These are phyloP conservation scores for Gryllus bimaculatus DNA, from an alignment of 1,140 invertebrate genomes.

Conservation along the genomic window DNA sequence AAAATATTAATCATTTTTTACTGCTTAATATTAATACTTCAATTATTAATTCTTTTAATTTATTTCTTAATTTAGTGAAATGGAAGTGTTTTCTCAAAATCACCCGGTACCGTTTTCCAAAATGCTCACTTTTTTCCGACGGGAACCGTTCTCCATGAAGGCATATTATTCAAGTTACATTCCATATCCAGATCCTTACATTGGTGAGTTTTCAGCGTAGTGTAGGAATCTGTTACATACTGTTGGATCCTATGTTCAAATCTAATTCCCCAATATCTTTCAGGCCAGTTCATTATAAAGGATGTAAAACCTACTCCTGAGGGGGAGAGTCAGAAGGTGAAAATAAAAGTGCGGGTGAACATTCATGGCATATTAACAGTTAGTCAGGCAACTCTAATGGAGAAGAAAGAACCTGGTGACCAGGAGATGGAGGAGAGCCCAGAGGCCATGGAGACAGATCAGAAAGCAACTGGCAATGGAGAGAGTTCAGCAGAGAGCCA, in stretches of 20 bases:
- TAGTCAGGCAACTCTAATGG: slow-evolving; percentile 71
- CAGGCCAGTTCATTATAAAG: slow-evolving; percentile 15
- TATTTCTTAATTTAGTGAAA: slow-evolving; percentile 37
- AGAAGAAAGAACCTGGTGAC: slow-evolving; percentile 63
- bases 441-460: slow-evolving; percentile 28
- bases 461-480: slow-evolving; percentile 30
- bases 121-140: slow-evolving; percentile 84
- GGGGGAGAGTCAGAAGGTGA: slow-evolving; percentile 85
- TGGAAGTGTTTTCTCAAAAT: slow-evolving; percentile 78
- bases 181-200: slow-evolving; percentile 63
- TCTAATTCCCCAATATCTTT: background rate
- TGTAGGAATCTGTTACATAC: background rate
- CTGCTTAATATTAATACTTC: too few relatives aligned
- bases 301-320: slow-evolving; percentile 77
- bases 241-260: background rate
- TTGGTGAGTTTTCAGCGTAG: slow-evolving; percentile 53
- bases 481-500: slow-evolving; percentile 39
- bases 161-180: slow-evolving; percentile 68
- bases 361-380: slow-evolving; percentile 85
- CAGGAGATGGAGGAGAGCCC: slow-evolving; percentile 9
- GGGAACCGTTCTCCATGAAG: slow-evolving; percentile 74
- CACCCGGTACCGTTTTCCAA: slow-evolving; percentile 89
- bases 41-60: background rate
- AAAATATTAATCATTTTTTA: too few relatives aligned
- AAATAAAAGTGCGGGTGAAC: slow-evolving; percentile 90